These are phyloP conservation scores for Arvicanthis niloticus DNA, from an alignment of 2,113 vertebrate genomes.

Conservation along the genomic window DNA sequence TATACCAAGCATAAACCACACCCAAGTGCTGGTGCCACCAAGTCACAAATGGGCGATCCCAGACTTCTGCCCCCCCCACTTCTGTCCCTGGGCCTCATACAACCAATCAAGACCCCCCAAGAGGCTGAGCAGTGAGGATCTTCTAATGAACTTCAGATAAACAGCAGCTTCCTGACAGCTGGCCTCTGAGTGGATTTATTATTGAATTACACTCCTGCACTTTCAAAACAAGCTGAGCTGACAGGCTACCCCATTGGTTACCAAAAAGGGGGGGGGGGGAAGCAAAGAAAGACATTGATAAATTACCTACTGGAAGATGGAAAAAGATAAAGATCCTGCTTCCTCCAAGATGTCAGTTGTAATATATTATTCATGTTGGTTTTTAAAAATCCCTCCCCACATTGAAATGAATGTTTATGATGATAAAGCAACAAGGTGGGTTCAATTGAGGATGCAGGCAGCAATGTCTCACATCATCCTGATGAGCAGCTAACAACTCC, in stretches of 20 bases:
- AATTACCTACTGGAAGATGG: conserved; percentile 86
- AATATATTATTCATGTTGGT: conserved; percentile 94
- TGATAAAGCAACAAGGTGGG: conserved; percentile 86
- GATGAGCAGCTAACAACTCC: conserved; percentile 86
- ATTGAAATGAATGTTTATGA: conserved; percentile 90
- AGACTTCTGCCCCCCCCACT: not conserved
- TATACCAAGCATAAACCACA: not conserved
- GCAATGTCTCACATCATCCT: conserved; percentile 84
- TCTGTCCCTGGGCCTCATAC: conserved; percentile 24
- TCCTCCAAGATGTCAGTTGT: conserved; percentile 91
- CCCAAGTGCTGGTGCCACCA: accelerated
- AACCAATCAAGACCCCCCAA: conserved; percentile 61
- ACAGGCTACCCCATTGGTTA: conserved; percentile 82
- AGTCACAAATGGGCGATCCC: not conserved
- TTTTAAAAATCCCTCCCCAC: conserved; percentile 86
- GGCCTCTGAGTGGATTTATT: conserved; percentile 87
- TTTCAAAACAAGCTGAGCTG: conserved; percentile 86
- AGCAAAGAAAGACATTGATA: conserved; percentile 84
- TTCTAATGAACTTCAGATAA: conserved; percentile 87
- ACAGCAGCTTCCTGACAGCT: conserved; percentile 84
- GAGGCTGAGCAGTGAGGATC: conserved; percentile 67
- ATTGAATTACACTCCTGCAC: conserved; percentile 87
- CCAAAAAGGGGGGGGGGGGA: not conserved
- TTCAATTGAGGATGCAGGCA: conserved; percentile 82
- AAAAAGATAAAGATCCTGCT: conserved; percentile 88